Evolutionary conservation across 2,113 vertebrate species (phyloP).

Genomic region (Archilochus colubris): DNA sequence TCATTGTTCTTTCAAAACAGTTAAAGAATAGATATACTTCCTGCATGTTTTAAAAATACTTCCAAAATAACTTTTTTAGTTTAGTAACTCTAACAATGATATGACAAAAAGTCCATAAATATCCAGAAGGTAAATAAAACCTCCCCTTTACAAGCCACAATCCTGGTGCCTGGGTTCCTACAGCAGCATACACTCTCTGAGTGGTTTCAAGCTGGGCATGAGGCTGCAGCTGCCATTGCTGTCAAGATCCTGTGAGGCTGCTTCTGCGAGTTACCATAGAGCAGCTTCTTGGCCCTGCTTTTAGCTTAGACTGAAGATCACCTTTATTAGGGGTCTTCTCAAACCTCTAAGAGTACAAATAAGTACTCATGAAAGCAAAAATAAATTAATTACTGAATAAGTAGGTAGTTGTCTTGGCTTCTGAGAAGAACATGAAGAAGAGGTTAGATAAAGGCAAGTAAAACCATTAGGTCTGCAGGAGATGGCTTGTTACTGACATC

Average conservation of each 20-base stretch:
- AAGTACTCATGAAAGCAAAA: neutral
- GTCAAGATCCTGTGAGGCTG: neutral
- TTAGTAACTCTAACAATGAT: neutral
- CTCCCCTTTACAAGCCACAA: neutral
- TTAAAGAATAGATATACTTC: neutral
- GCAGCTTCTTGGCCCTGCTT: neutral
- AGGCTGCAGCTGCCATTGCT: neutral
- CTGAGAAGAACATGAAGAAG: neutral
- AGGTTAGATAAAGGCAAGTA: neutral
- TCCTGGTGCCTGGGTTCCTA: fast-evolving
- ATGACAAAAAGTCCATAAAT: neutral
- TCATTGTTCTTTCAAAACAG: neutral
- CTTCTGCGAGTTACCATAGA: neutral
- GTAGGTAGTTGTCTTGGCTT: neutral
- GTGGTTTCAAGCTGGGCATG: neutral
- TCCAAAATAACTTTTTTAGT: neutral
- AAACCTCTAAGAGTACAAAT: neutral
- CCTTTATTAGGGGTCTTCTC: neutral
- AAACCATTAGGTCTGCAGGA: neutral
- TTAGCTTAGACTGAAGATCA: neutral
- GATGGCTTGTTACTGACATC: neutral
- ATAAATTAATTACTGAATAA: neutral
- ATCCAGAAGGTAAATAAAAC: neutral
- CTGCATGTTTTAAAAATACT: neutral
- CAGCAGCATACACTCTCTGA: neutral